Evolutionary conservation across 1,140 invertebrate genomes (phyloP).

Genomic region (Zaprionus africanus): DNA sequence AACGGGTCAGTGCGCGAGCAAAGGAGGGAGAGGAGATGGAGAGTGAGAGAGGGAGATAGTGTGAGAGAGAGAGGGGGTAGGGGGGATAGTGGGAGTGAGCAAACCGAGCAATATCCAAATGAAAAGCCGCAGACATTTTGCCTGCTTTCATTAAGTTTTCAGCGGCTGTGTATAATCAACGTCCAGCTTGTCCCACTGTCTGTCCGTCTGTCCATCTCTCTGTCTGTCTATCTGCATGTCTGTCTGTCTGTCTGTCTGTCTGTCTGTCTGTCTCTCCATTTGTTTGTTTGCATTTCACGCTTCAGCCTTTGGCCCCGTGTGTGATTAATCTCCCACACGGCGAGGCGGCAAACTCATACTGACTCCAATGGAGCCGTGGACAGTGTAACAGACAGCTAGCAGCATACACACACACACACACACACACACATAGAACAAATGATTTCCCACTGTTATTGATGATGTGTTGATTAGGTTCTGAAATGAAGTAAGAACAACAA

Average conservation of each 20-base stretch:
- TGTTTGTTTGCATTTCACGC: constrained; percentile 75
- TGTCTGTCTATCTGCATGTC: constrained; percentile 8
- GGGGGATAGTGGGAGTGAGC: not conserved
- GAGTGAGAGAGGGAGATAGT: not conserved
- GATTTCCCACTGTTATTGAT: constrained; percentile 82
- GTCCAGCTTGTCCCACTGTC: constrained; percentile 45
- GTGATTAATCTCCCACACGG: constrained; percentile 71
- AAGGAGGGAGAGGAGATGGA: constrained; percentile 17
- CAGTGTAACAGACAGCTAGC: not conserved
- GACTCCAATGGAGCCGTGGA: constrained; percentile 49
- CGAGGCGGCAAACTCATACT: constrained; percentile 1
- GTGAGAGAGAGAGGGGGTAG: not conserved
- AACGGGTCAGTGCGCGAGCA: constrained; percentile 36
- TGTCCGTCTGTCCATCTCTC: not conserved
- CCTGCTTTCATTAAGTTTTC: constrained; percentile 77
- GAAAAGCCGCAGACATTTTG: constrained; percentile 61
- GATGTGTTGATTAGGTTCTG: constrained; percentile 84
- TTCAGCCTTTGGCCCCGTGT: constrained; percentile 58
- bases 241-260: constrained; percentile 14
- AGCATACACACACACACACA: not conserved
- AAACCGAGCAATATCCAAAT: constrained; percentile 21
- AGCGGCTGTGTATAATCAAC: constrained; percentile 72
- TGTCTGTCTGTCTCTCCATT: constrained; percentile 29
- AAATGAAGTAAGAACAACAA: constrained; percentile 29
- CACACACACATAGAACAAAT: constrained; percentile 49